These are phyloP conservation scores for Penaeus japonicus DNA, from an alignment of 1,140 invertebrate species.

Conservation along the genomic window DNA sequence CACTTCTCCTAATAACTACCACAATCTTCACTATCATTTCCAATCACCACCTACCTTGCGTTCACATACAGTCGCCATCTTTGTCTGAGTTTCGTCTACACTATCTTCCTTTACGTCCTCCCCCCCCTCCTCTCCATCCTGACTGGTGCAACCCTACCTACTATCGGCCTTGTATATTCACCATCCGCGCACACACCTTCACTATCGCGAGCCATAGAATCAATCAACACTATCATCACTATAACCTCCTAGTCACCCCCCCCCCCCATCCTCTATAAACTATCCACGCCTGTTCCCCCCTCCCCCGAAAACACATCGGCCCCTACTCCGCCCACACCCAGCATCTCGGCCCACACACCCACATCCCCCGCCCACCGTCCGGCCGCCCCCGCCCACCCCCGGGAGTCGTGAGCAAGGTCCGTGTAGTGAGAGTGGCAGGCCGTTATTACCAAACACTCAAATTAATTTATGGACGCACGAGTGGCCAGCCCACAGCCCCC, in stretches of 20 bases:
- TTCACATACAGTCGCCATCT: too few species aligned
- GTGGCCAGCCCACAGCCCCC: slow-evolving; percentile 27
- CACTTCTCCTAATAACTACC: too few species aligned
- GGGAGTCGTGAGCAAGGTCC: slow-evolving; percentile 45
- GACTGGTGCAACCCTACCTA: too few species aligned
- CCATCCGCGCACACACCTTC: too few species aligned
- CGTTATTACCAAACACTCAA: slow-evolving; percentile 55
- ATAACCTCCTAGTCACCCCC: not conserved
- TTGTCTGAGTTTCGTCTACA: too few species aligned
- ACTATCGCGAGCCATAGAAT: too few species aligned
- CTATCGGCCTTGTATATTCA: too few species aligned
- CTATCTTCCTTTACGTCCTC: too few species aligned
- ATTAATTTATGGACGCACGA: slow-evolving; percentile 55
- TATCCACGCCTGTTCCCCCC: not conserved
- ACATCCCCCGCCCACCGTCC: slow-evolving; percentile 20
- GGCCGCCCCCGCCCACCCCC: not conserved
- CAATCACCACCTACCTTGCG: too few species aligned
- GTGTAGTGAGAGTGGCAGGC: slow-evolving; percentile 47
- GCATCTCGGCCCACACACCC: not conserved
- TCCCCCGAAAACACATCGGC: not conserved
- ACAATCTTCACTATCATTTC: too few species aligned
- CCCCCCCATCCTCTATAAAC: not conserved
- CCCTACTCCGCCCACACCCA: not conserved
- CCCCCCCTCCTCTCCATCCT: too few species aligned
- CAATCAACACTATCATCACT: too few species aligned